These are phyloP conservation scores for Platyscapa corneri DNA, from an alignment of 1,140 invertebrate species.

Conservation along the genomic window DNA sequence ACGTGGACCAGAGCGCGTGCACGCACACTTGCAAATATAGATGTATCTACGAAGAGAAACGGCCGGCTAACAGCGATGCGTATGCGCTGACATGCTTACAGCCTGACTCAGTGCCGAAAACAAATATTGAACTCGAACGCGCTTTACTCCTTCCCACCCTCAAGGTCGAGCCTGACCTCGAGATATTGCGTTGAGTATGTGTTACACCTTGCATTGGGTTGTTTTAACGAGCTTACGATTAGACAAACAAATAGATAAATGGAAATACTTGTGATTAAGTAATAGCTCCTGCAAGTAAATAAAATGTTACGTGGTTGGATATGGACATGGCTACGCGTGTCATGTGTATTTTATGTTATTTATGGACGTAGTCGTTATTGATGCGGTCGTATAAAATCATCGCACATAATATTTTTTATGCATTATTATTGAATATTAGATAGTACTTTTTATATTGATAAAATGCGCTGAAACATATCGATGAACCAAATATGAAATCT, in stretches of 20 bases:
- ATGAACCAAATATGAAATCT: no score
- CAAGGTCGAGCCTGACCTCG: constrained; percentile 33
- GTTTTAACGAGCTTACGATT: neutral
- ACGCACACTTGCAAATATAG: neutral
- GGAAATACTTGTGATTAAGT: neutral
- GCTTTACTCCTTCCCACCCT: no score
- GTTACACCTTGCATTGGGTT: neutral
- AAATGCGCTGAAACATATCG: no score
- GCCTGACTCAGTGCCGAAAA: constrained; percentile 55
- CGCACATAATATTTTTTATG: no score
- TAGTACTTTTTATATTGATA: no score
- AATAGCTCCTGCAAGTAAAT: neutral
- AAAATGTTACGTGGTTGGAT: neutral
- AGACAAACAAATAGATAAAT: neutral
- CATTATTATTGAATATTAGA: no score
- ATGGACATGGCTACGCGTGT: neutral
- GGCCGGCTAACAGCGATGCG: neutral
- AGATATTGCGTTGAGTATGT: neutral
- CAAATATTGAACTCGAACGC: constrained; percentile 55
- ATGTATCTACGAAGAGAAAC: neutral
- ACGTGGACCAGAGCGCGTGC: no score
- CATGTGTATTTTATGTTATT: neutral
- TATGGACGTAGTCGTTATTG: neutral
- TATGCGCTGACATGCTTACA: constrained; percentile 43
- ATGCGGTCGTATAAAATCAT: neutral